Conservation (phyloP, 2,113 vertebrate genomes). For the Nothocercus nigrocapillus region DNA sequence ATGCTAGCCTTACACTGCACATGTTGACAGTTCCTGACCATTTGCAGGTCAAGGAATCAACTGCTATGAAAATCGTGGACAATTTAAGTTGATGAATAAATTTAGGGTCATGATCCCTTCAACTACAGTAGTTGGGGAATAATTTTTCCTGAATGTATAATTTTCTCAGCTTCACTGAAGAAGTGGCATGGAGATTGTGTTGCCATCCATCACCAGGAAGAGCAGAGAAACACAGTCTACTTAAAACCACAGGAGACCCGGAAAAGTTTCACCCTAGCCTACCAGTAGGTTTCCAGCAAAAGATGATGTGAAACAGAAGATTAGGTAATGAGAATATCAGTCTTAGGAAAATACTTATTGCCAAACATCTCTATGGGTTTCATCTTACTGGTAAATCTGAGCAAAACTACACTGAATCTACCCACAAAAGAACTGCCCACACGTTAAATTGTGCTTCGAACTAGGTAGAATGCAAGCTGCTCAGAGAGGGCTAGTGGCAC, state of each 20-base stretch:
- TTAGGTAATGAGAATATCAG: background rate
- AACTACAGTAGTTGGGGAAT: background rate
- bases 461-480: background rate
- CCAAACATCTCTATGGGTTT: background rate
- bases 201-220: background rate
- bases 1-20: background rate
- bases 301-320: background rate
- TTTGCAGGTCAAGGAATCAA: slow-evolving; percentile 24
- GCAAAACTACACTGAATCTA: background rate
- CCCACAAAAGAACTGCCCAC: background rate
- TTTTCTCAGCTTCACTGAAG: slow-evolving; percentile 21
- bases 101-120: background rate
- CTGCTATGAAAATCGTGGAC: slow-evolving; percentile 32
- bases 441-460: background rate
- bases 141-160: background rate
- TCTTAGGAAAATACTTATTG: background rate
- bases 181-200: background rate
- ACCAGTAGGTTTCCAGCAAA: background rate
- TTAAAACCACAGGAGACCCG: background rate
- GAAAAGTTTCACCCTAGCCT: background rate
- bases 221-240: background rate
- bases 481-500: background rate
- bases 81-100: slow-evolving; percentile 52
- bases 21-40: background rate
- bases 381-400: background rate